Evolutionary conservation across 2,888 invertebrate species (phyloP).

Genomic region (Macaria liturata): DNA sequence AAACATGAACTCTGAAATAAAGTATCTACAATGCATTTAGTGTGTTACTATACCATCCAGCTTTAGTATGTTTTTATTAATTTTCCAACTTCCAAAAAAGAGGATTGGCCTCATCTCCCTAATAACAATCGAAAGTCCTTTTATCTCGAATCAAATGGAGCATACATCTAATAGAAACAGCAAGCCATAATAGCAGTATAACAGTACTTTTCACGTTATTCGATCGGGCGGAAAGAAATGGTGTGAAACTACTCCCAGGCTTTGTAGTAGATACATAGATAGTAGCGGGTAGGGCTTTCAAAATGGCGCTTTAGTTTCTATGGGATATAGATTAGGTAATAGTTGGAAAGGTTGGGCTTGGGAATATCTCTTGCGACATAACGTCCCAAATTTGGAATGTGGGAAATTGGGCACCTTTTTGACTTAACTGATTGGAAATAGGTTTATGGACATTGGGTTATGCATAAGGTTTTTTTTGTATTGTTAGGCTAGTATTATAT

Average conservation of each 20-base stretch:
- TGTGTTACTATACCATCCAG: no score
- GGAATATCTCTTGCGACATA: conserved; percentile 30
- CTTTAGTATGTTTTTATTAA: background rate
- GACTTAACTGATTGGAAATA: background rate
- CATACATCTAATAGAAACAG: conserved; percentile 37
- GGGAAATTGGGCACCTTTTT: conserved; percentile 27
- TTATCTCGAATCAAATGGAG: conserved; percentile 44
- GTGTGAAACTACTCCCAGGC: conserved; percentile 66
- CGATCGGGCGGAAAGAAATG: conserved; percentile 62
- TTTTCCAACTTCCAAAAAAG: conserved; percentile 1
- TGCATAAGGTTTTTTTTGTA: no score
- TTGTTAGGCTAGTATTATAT: no score
- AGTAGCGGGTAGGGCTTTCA: conserved; percentile 58
- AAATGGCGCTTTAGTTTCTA: conserved; percentile 21
- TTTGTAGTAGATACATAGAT: conserved; percentile 34
- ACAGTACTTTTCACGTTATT: conserved; percentile 58
- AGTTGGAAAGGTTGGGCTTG: conserved; percentile 22
- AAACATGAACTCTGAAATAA: no score
- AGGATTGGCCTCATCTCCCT: conserved; percentile 23
- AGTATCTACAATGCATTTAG: no score
- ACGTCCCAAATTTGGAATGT: conserved; percentile 26
- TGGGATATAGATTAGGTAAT: conserved; percentile 44
- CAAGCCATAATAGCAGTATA: conserved; percentile 30
- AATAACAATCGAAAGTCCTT: conserved; percentile 55
- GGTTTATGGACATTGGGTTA: background rate